A percentile compares a stretch with the other conserved stretches of the same genome.
phyloP scores from a whole-genome alignment of 2,888 invertebrate genomes.

The Rambutsinella grinnellia region DNA sequence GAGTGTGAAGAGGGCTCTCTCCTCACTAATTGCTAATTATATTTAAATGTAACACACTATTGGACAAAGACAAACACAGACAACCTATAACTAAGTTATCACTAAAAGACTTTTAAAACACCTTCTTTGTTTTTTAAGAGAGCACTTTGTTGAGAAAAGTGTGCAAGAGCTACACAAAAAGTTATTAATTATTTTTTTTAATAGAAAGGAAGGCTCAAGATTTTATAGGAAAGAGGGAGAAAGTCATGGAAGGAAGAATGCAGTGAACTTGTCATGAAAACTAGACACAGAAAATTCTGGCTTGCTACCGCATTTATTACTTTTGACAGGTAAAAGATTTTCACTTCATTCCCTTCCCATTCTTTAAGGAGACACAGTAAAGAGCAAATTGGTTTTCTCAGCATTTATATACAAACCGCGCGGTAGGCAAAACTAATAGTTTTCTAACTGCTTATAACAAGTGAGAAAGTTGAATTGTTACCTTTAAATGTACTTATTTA shows the following conservation, averaged over 20 bases:
- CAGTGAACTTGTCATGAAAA: neutral
- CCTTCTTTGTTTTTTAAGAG: neutral
- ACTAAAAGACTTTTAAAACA: neutral
- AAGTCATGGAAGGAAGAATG: neutral
- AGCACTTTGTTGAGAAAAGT: neutral
- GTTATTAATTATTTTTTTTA: neutral
- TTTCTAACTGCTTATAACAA: neutral
- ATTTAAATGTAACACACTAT: neutral
- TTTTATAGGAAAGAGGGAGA: neutral
- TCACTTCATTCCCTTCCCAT: neutral
- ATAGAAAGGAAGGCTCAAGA: neutral
- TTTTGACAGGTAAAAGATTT: neutral
- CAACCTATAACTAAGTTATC: neutral
- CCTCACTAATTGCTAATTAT: neutral
- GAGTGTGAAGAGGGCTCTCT: neutral
- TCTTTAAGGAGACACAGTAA: slow-evolving; percentile 31
- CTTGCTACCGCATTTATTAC: neutral
- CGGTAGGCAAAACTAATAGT: neutral
- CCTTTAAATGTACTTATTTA: too few relatives aligned
- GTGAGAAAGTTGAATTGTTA: neutral
- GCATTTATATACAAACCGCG: neutral
- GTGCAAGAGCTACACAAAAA: neutral
- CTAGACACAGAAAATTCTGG: neutral
- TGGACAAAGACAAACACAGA: slow-evolving; percentile 2
- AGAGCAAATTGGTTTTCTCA: slow-evolving; percentile 48